phyloP scores from a whole-genome alignment of 2,888 invertebrate genomes.

The Onchidella celtica region DNA sequence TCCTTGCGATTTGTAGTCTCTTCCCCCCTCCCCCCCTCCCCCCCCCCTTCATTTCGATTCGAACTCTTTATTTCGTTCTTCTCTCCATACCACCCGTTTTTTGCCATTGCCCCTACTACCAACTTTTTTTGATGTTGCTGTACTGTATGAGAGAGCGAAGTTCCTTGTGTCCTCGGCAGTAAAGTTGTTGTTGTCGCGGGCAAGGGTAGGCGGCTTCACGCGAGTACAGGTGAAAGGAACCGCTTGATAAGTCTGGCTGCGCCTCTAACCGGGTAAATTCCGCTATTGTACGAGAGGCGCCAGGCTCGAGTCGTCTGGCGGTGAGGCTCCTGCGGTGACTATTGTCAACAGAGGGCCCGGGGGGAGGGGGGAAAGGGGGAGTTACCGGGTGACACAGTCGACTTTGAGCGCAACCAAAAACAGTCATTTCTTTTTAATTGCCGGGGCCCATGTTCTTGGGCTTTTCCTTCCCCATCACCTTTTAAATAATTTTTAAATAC shows the following conservation, averaged over 20 bases:
- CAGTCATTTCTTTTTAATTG: constrained; percentile 11
- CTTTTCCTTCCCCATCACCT: no score
- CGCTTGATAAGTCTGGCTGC: not conserved
- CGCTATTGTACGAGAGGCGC: constrained; percentile 45
- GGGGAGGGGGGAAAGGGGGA: not conserved
- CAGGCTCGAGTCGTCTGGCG: constrained; percentile 31
- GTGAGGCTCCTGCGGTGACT: constrained; percentile 15
- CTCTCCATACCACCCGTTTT: no score
- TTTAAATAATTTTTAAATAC: no score
- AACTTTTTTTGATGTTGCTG: no score
- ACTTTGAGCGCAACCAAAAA: constrained; percentile 6
- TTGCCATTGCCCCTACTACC: no score
- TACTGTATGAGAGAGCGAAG: no score
- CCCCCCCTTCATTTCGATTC: no score
- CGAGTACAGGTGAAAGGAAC: constrained; percentile 9
- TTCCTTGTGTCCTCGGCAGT: no score
- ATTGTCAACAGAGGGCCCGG: not conserved
- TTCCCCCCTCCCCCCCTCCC: no score
- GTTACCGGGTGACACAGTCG: constrained; percentile 7
- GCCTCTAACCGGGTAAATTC: constrained; percentile 28
- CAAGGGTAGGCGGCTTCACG: not conserved
- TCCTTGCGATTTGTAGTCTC: no score
- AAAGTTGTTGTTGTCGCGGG: no score
- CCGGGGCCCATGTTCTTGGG: not conserved
- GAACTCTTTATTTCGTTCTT: no score